These are phyloP conservation scores for Reticulitermes speratus DNA, from an alignment of 1,140 invertebrate species.

Conservation along the genomic window DNA sequence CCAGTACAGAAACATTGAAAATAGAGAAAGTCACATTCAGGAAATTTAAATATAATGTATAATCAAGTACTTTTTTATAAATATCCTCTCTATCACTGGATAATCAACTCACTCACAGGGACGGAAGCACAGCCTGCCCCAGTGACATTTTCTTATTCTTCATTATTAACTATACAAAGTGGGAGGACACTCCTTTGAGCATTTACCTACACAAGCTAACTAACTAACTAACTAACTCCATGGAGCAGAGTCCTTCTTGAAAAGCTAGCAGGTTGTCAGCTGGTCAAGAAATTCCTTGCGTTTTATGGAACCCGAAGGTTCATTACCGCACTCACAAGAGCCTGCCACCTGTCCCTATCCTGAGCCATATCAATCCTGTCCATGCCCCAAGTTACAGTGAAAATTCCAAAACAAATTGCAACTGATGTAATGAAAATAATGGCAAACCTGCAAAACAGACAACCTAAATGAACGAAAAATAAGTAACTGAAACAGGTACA, in stretches of 20 bases:
- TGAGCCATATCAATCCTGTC: too few relatives aligned
- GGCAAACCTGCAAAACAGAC: constrained; percentile 46
- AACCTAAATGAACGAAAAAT: constrained; percentile 37
- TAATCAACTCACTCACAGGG: neutral
- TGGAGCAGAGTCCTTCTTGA: too few relatives aligned
- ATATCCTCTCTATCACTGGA: neutral
- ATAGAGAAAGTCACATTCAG: neutral
- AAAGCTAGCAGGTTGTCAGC: too few relatives aligned
- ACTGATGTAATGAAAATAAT: constrained; percentile 45
- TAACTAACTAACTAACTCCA: too few relatives aligned
- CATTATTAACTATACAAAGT: neutral
- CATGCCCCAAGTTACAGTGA: neutral
- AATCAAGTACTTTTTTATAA: neutral
- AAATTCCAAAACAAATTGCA: neutral
- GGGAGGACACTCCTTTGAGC: neutral
- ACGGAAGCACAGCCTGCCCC: neutral
- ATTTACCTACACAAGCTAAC: neutral
- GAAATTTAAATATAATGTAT: neutral
- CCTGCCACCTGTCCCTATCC: too few relatives aligned
- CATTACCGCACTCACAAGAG: too few relatives aligned
- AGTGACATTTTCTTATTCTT: neutral
- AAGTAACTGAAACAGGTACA: neutral
- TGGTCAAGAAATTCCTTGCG: too few relatives aligned
- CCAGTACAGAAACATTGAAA: neutral
- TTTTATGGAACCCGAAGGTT: too few relatives aligned